Evolutionary conservation across 2,113 vertebrate genomes (phyloP).

Genomic region (Cebidichthys violaceus): DNA sequence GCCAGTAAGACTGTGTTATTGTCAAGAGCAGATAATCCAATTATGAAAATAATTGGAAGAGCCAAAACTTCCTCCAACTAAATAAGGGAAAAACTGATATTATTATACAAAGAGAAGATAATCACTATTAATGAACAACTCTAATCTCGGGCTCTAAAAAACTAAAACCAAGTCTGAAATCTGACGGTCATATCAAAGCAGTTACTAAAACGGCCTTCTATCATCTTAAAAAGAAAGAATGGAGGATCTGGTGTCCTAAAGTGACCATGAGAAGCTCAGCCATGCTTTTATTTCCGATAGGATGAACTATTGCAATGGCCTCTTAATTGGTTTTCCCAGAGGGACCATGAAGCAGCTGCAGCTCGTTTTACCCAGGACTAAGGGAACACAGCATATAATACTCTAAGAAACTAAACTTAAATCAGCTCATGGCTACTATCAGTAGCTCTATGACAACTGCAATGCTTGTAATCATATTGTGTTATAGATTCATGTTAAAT

Average conservation of each 20-base stretch:
- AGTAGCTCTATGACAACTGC: background rate
- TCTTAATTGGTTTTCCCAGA: background rate
- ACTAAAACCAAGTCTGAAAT: too few species aligned
- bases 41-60: too few species aligned
- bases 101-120: too few species aligned
- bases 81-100: too few species aligned
- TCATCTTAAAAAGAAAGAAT: background rate
- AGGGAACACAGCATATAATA: background rate
- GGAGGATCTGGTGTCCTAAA: background rate
- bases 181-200: background rate
- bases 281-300: background rate
- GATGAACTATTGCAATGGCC: background rate
- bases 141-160: background rate
- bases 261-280: background rate
- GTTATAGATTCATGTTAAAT: constrained; percentile 8
- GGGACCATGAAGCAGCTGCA: background rate
- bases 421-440: background rate
- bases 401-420: background rate
- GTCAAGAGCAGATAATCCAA: too few species aligned
- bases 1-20: too few species aligned
- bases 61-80: too few species aligned
- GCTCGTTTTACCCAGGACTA: background rate
- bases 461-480: background rate
- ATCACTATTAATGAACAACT: background rate
- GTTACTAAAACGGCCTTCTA: background rate